A percentile compares a stretch with the other conserved stretches of the same genome.
These are phyloP conservation scores for Helicolenus hilgendorfi DNA, from an alignment of 2,797 vertebrate genomes.

Conservation along the genomic window DNA sequence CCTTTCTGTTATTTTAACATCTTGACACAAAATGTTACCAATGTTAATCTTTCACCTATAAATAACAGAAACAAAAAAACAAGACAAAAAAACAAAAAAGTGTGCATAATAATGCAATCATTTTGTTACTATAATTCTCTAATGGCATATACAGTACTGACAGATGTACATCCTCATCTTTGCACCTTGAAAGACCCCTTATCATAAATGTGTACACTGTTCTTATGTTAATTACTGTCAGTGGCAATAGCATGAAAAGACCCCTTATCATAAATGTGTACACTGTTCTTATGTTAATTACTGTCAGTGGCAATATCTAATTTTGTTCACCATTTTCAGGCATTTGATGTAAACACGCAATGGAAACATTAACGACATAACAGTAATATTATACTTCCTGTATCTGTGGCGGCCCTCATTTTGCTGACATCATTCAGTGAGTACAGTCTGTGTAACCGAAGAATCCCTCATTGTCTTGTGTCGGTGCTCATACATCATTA, in stretches of 20 bases:
- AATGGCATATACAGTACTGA: neutral
- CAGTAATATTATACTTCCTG: conserved; percentile 7
- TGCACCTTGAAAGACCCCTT: neutral
- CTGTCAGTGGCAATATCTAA: neutral
- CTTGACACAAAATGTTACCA: too few relatives aligned
- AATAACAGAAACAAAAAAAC: neutral
- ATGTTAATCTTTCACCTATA: too few relatives aligned
- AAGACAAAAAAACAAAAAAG: neutral
- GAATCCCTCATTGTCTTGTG: conserved; percentile 18
- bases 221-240: neutral
- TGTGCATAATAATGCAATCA: neutral
- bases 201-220: neutral
- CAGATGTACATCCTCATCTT: neutral
- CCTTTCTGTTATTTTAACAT: too few relatives aligned
- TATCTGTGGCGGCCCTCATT: neutral
- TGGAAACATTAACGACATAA: neutral
- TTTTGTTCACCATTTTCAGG: neutral
- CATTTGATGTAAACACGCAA: neutral
- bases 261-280: neutral
- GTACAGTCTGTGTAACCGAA: neutral
- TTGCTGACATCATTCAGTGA: neutral
- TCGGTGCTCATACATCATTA: neutral
- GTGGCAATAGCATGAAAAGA: neutral
- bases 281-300: neutral
- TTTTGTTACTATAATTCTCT: neutral